Conservation (phyloP, 1,140 invertebrate genomes). For the Wiebesia pumilae region DNA sequence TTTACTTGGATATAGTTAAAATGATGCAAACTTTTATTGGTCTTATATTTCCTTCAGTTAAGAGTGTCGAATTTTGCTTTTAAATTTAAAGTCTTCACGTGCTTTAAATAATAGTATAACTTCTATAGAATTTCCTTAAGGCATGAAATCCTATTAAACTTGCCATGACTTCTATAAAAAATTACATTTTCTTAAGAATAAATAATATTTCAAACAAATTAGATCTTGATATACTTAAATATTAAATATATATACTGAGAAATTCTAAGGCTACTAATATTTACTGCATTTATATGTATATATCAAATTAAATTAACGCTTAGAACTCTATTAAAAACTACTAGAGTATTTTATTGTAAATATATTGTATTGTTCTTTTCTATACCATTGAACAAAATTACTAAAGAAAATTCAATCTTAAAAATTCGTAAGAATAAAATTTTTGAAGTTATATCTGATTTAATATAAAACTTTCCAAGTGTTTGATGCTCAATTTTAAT, state of each 20-base stretch:
- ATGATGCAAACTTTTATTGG: conserved; percentile 16
- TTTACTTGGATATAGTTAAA: conserved; percentile 1
- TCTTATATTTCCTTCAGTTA: neutral
- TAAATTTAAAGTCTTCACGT: neutral
- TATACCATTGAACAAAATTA: neutral
- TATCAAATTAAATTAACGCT: neutral
- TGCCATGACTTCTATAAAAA: neutral
- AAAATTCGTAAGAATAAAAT: neutral
- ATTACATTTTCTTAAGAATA: neutral
- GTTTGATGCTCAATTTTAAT: too few relatives aligned
- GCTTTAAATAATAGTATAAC: neutral
- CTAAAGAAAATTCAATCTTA: neutral
- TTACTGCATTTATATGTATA: neutral
- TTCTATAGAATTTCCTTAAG: neutral
- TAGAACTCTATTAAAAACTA: too few relatives aligned
- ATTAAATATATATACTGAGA: neutral
- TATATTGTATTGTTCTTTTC: neutral
- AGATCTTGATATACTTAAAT: neutral
- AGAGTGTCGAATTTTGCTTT: neutral
- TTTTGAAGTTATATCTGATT: neutral
- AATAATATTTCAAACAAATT: neutral
- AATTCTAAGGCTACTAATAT: neutral
- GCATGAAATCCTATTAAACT: conserved; percentile 2
- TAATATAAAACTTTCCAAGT: neutral
- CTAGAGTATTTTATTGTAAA: neutral